Evolutionary conservation across 1,140 invertebrate species (phyloP).

Genomic region (Aphelenchoides fujianensis): DNA sequence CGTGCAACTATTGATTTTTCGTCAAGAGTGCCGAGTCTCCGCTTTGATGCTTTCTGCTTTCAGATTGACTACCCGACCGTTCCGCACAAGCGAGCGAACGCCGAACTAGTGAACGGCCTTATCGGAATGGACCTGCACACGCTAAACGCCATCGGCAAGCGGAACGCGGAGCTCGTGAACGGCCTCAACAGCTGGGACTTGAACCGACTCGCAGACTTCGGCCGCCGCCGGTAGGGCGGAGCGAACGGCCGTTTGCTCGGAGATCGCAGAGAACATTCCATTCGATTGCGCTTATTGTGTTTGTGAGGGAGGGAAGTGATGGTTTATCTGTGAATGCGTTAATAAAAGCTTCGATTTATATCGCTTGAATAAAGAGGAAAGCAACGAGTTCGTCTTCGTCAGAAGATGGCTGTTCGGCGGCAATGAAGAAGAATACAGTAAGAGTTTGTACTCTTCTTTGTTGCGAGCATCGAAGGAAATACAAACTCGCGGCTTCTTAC

Average conservation of each 20-base stretch:
- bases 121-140: slow-evolving; percentile 33
- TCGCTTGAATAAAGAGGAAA: no score
- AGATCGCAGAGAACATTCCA: slow-evolving; percentile 7
- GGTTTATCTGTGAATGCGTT: no score
- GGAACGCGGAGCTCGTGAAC: slow-evolving; percentile 35
- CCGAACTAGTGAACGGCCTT: slow-evolving; percentile 32
- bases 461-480: no score
- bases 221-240: slow-evolving; percentile 6
- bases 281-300: no score
- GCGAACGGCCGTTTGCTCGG: background rate
- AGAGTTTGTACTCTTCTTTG: no score
- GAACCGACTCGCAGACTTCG: slow-evolving; percentile 15
- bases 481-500: no score
- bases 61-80: background rate
- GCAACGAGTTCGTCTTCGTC: no score
- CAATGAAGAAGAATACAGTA: no score
- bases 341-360: no score
- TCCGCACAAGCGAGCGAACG: slow-evolving; percentile 21
- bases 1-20: background rate
- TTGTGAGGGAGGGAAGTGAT: slow-evolving; percentile 2
- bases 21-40: background rate
- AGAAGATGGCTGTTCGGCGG: no score
- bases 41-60: background rate
- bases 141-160: slow-evolving; percentile 25
- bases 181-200: slow-evolving; percentile 28